Base-by-base conservation (phyloP, 2,113 vertebrate species). In the Ailuropoda melanoleuca region DNA sequence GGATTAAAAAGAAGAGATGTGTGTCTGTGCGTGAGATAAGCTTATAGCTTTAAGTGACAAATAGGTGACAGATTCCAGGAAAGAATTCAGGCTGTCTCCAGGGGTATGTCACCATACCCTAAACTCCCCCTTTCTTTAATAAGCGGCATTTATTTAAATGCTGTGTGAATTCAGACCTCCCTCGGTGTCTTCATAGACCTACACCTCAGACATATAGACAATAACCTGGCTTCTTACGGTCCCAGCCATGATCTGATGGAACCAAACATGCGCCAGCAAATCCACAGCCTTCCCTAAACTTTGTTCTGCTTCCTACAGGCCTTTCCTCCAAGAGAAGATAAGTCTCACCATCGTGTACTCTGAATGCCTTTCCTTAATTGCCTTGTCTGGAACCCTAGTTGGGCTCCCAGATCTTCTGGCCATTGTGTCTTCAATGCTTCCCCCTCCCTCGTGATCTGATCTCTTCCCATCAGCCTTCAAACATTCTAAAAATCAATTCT, bases 361-460 rank as follows among this genome's bases (percentile, higher is more conserved):
- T 17, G 8, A 50, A 31, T 39, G 6, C 17, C 14, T 10, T 70
- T n/a, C 2, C 18, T 50, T 85, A 77, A 23, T 34, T 37, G 34
- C 5, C 56, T 60, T 31, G 1, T 9, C 8, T 34, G 39, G 2
- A 84, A 10, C 3, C 2, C 0, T 13, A 12, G 34, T 21, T 31
- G 31, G 26, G 46, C n/a, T 43, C 7, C 53, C 23, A 15, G 50
- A 43, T 48, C 19, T 14, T 83, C 43, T 1, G 26, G 1, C 11
- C 1, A 17, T 18, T 2, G 0, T n/a, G 23, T 96, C 24, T 55
- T 88, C 26, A 46, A 3, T 12, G 5, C 31, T 82, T 29, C 4
- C 48, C 21, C 24, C 37, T 53, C 11, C 1, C 4, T 75, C 0
- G 0, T 18, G 4, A 80, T 62, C 14, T 29, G 1, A 68, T 43